These are phyloP conservation scores for Eulemur mongoz DNA, from an alignment of 2,797 vertebrate genomes.

Conservation along the genomic window DNA sequence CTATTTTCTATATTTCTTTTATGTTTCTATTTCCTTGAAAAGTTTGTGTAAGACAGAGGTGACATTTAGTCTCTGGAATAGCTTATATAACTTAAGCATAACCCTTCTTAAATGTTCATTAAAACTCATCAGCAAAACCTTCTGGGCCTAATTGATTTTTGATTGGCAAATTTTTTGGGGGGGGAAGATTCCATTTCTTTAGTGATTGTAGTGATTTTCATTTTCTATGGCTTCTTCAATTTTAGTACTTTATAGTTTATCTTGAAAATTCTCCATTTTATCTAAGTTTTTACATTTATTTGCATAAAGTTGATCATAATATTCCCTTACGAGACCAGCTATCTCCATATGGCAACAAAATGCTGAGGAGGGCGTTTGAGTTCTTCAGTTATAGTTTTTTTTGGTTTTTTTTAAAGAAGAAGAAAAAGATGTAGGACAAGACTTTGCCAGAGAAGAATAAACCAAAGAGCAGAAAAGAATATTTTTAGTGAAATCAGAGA, in stretches of 20 bases:
- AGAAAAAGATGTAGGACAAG: background rate
- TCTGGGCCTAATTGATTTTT: background rate
- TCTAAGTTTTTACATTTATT: background rate
- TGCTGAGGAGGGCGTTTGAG: background rate
- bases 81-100: background rate
- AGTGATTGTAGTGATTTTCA: background rate
- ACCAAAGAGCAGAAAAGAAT: background rate
- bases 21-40: background rate
- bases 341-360: constrained; percentile 20
- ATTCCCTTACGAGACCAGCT: background rate
- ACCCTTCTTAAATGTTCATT: background rate
- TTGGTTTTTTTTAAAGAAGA: background rate
- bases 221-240: background rate
- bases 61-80: background rate
- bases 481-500: constrained; percentile 56
- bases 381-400: background rate
- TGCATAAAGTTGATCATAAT: background rate
- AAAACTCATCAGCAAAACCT: background rate
- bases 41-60: background rate
- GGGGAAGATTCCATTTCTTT: background rate
- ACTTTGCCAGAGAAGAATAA: constrained; percentile 12
- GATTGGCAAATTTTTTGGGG: background rate
- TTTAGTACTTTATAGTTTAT: background rate
- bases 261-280: background rate
- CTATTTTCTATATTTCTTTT: background rate